Conservation (phyloP, 2,113 vertebrate genomes). For the Daboia siamensis region DNA sequence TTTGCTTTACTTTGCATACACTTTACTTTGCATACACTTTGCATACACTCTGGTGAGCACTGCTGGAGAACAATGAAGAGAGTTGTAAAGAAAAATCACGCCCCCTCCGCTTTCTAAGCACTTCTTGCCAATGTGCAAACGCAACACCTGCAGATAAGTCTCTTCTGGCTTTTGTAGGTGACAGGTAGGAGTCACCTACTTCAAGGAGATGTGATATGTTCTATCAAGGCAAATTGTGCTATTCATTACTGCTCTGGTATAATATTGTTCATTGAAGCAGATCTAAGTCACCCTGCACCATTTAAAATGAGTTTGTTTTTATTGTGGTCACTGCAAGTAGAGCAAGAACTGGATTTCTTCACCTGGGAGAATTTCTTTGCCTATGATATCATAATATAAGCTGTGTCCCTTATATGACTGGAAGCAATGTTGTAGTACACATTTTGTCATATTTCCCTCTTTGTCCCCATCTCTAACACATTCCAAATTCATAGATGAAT, state of each 20-base stretch:
- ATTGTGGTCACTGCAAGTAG: background rate
- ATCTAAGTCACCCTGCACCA: background rate
- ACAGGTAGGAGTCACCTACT: background rate
- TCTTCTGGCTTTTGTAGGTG: background rate
- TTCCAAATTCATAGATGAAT: background rate
- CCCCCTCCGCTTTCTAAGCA: background rate
- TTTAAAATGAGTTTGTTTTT: background rate
- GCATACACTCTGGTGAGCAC: no score
- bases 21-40: background rate
- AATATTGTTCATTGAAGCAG: background rate
- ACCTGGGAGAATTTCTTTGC: background rate
- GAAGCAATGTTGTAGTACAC: background rate
- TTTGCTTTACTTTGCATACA: background rate
- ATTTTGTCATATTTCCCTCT: background rate
- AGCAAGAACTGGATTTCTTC: background rate
- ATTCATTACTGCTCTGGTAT: background rate
- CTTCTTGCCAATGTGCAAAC: background rate
- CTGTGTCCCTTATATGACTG: background rate
- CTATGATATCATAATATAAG: background rate
- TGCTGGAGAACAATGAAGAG: background rate
- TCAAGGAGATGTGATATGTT: background rate
- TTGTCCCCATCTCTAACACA: background rate
- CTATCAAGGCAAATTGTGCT: background rate
- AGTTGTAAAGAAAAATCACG: background rate
- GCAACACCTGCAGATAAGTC: background rate